phyloP scores from a whole-genome alignment of 1,140 invertebrate genomes.

The Drosophila pectinifera region DNA sequence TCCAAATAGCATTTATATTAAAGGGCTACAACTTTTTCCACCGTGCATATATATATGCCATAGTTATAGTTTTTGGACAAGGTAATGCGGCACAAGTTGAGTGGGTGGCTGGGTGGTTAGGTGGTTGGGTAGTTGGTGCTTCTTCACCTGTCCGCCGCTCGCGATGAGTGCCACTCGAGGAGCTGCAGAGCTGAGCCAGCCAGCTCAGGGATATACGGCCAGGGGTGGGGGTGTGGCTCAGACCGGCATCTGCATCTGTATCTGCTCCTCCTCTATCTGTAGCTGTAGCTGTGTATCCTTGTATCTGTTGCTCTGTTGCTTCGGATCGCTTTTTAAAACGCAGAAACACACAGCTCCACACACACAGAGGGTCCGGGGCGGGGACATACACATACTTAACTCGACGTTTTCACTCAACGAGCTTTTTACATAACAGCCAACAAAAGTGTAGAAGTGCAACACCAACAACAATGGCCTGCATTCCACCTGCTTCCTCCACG shows the following conservation, averaged over 20 bases:
- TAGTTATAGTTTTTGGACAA: constrained; percentile 69
- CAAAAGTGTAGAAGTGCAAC: constrained; percentile 78
- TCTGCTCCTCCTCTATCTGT: neutral
- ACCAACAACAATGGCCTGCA: constrained; percentile 66
- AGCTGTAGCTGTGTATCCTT: constrained; percentile 15
- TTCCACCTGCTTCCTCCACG: constrained; percentile 52
- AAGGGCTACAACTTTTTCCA: too few relatives aligned
- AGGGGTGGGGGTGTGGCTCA: constrained; percentile 17
- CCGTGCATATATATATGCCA: neutral
- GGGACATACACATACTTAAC: constrained; percentile 76
- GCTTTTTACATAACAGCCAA: constrained; percentile 76
- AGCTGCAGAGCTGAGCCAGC: constrained; percentile 53
- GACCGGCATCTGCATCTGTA: constrained; percentile 8
- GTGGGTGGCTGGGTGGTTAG: constrained; percentile 13
- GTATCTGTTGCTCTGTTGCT: constrained; percentile 50
- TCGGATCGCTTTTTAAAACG: constrained; percentile 54
- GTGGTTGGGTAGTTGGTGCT: neutral
- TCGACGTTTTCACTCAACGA: constrained; percentile 82
- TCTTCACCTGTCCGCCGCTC: constrained; percentile 40
- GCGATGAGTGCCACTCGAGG: constrained; percentile 79
- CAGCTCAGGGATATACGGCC: constrained; percentile 35
- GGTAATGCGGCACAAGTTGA: constrained; percentile 42
- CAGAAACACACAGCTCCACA: constrained; percentile 1
- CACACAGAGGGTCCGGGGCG: neutral
- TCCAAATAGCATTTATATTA: too few relatives aligned